Conservation (phyloP, 2,888 invertebrate species). For the Amorpha juglandis region DNA sequence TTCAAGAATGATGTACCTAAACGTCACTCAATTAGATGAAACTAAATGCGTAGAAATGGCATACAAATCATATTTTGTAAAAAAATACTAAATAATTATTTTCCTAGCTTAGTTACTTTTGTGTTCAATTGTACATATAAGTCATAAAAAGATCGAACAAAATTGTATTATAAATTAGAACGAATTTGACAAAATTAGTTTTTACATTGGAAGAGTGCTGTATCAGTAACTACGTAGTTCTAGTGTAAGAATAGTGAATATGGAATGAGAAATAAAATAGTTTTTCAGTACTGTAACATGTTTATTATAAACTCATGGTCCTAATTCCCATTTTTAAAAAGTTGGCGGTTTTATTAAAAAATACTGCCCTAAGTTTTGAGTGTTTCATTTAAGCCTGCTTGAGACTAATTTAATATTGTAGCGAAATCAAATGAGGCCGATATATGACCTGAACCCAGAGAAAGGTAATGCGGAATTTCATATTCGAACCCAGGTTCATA, state of each 20-base stretch:
- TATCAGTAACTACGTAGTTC: slow-evolving; percentile 44
- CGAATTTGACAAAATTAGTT: slow-evolving; percentile 38
- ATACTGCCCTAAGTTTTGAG: too few species aligned
- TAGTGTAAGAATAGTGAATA: slow-evolving; percentile 51
- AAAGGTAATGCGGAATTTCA: too few species aligned
- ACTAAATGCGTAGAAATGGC: neutral
- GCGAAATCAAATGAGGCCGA: too few species aligned
- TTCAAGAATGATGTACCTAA: neutral
- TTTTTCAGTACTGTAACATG: slow-evolving; percentile 53
- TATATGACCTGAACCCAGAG: too few species aligned
- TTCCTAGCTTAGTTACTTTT: slow-evolving; percentile 19
- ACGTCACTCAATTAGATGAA: neutral
- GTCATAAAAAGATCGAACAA: slow-evolving; percentile 24
- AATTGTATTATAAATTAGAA: slow-evolving; percentile 27
- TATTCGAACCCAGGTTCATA: too few species aligned
- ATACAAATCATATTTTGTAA: neutral
- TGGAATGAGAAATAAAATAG: slow-evolving; percentile 65
- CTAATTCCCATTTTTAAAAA: neutral
- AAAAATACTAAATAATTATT: neutral
- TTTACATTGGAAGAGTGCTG: slow-evolving; percentile 44
- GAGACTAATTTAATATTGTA: too few species aligned
- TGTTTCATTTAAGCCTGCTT: too few species aligned
- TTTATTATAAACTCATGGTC: slow-evolving; percentile 11
- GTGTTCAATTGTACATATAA: slow-evolving; percentile 24
- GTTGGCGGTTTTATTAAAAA: too few species aligned